Base-by-base conservation (phyloP, 2,113 vertebrate genomes). In the Sapayoa aenigma region DNA sequence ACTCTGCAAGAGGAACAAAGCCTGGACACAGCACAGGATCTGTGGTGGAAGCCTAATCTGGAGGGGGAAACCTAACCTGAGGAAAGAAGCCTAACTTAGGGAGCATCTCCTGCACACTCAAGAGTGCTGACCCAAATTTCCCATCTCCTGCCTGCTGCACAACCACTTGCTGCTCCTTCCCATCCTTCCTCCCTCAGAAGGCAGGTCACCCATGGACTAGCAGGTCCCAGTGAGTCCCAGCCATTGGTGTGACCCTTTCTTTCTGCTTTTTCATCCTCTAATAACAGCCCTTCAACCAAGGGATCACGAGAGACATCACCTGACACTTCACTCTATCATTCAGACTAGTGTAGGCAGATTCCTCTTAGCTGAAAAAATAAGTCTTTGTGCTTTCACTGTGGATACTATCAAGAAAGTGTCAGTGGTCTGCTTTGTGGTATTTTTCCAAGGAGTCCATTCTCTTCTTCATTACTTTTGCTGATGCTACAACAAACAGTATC, bases 1-100 rank as follows among this genome's bases (percentile, higher is more conserved):
- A 46, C 9, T 72, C 67, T 25, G 12, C 1, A 1, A 11, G 16
- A 18, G 2, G 3, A 4, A 25, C 28, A 49, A 77, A 78, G 69
- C 50, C 69, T n/a, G 44, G 30, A 20, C 37, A 47, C 0, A 0
- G 35, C 3, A 0, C 63, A 41, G 9, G 2, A 6, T 20, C n/a
- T 71, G 41, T n/a, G 44, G 25, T 76, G 27, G 39, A 89, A 85
- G 56, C 33, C 3, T n/a, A 15, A 56, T 12, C 41, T 81, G 71
- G 35, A 50, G 27, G 23, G 84, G 27, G 20, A 84, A 78, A 62
- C n/a, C 18, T 33, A 12, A 49, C 8, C 39, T 21, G 11, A 16
- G 9, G 9, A 30, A 55, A 23, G 16, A 86, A 71, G 56, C 30
- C 35, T 37, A 33, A 58, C 19, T 22, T 33, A 12, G 37, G 41